phyloP scores from a whole-genome alignment of 2,888 invertebrate species.

The Ornithoptera alexandrae region DNA sequence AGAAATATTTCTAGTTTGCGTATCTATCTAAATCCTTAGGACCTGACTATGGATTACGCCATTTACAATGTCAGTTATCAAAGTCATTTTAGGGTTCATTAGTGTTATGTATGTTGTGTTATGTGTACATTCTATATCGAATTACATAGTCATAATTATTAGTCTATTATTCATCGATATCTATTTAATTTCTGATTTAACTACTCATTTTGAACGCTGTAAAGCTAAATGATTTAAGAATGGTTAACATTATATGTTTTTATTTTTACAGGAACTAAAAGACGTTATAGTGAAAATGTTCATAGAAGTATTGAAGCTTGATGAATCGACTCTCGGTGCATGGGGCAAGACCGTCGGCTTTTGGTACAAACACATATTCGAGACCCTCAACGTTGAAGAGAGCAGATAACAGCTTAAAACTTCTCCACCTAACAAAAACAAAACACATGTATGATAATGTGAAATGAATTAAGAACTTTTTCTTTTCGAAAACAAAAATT shows the following conservation, averaged over 20 bases:
- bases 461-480: too few species aligned
- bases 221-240: too few species aligned
- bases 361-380: constrained; percentile 53
- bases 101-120: too few species aligned
- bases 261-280: constrained; percentile 51
- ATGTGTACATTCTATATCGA: background rate
- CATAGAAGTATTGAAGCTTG: constrained; percentile 46
- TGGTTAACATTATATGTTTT: background rate
- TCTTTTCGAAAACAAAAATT: background rate
- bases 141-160: background rate
- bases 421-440: background rate
- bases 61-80: too few species aligned
- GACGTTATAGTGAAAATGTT: constrained; percentile 50
- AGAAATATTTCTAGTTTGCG: background rate
- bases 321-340: constrained; percentile 42
- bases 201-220: too few species aligned
- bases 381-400: constrained; percentile 34
- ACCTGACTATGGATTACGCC: too few species aligned
- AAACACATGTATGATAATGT: background rate
- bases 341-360: constrained; percentile 55
- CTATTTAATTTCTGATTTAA: too few species aligned
- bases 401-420: constrained; percentile 4
- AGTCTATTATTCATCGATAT: background rate
- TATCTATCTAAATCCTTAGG: background rate
- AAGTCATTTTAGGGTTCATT: too few species aligned